These are phyloP conservation scores for Branchellion lobata DNA, from an alignment of 2,888 invertebrate genomes.

Conservation along the genomic window DNA sequence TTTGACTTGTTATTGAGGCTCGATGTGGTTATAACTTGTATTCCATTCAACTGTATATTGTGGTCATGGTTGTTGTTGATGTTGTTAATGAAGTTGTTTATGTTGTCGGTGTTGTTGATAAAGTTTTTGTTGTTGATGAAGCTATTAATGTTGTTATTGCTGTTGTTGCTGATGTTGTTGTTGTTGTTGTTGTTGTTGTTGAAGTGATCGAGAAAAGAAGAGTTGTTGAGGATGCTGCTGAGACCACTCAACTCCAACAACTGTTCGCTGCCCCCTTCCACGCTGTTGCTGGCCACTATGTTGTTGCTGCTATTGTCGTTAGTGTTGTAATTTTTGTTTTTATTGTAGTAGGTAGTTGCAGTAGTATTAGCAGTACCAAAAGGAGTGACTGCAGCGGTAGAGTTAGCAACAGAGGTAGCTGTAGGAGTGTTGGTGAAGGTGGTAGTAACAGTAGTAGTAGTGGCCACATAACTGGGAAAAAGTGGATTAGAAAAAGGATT, in stretches of 20 bases:
- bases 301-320: neutral
- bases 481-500: neutral
- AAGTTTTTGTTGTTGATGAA: neutral
- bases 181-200: neutral
- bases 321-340: neutral
- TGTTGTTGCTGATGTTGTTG: constrained; percentile 6
- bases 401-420: neutral
- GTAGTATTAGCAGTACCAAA: neutral
- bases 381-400: too few relatives aligned
- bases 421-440: neutral
- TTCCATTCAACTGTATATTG: too few relatives aligned
- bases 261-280: neutral
- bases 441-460: neutral
- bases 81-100: neutral
- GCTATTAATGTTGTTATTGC: neutral
- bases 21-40: too few relatives aligned
- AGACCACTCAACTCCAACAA: constrained; percentile 1
- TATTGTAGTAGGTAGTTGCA: neutral
- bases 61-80: too few relatives aligned
- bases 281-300: neutral
- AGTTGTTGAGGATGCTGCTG: constrained; percentile 1
- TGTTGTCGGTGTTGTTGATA: neutral
- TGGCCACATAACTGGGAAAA: too few relatives aligned
- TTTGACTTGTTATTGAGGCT: neutral
- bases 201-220: constrained; percentile 10